Percentiles rank a stretch among this genome's conserved stretches.
Evolutionary conservation across 2,113 vertebrate genomes (phyloP).

Genomic region (Okapia johnstoni): DNA sequence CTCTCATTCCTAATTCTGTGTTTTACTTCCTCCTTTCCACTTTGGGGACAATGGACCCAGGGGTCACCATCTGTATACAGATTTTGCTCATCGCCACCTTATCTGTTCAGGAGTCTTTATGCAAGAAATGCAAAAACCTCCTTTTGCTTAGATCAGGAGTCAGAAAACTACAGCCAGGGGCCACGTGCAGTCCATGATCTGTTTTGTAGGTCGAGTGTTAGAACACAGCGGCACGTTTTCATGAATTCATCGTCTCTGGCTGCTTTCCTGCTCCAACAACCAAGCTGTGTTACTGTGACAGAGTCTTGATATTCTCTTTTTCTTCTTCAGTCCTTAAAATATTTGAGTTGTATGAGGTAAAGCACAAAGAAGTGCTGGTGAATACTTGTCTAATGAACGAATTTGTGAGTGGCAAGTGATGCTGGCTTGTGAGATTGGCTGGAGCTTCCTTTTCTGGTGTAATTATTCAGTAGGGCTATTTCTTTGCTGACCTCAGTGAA

Average conservation of each 20-base stretch:
- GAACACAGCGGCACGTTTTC: background rate
- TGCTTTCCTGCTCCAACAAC: background rate
- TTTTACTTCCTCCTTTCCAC: background rate
- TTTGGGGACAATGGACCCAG: conserved; percentile 80
- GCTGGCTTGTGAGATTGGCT: background rate
- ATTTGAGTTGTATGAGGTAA: background rate
- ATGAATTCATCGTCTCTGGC: background rate
- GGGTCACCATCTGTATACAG: conserved; percentile 81
- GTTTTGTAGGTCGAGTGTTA: background rate
- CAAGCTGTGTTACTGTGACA: background rate
- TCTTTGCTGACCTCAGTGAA: background rate
- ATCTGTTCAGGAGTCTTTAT: conserved; percentile 87
- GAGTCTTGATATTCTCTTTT: background rate
- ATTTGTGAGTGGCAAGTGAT: background rate
- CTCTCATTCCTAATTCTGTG: background rate
- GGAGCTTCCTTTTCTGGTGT: background rate
- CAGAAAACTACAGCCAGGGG: background rate
- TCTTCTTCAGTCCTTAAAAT: background rate
- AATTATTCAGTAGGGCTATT: background rate
- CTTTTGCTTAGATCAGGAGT: conserved; percentile 74
- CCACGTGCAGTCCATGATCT: background rate
- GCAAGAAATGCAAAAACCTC: conserved; percentile 82
- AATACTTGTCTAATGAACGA: background rate
- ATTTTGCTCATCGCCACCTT: conserved; percentile 84
- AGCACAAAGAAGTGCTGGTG: background rate